These are phyloP conservation scores for Drosophila vallismaia DNA, from an alignment of 2,888 invertebrate genomes.

Conservation along the genomic window DNA sequence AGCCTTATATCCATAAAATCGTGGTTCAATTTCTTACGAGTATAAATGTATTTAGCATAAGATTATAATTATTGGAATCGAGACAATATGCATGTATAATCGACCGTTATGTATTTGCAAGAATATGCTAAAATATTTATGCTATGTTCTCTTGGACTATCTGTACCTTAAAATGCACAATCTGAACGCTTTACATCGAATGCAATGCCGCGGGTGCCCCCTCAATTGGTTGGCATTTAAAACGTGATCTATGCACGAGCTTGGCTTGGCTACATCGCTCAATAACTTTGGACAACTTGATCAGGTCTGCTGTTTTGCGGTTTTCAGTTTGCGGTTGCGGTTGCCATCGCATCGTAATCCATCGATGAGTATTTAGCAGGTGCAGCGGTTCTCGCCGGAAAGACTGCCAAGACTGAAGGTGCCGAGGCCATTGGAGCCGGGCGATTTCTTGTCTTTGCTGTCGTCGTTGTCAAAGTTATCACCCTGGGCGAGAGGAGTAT, in stretches of 20 bases:
- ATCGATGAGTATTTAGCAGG: conserved; percentile 75
- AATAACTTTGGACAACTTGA: conserved; percentile 56
- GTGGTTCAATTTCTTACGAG: conserved; percentile 58
- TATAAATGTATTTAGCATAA: conserved; percentile 61
- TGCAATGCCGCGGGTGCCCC: conserved; percentile 17
- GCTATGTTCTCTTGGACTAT: conserved; percentile 73
- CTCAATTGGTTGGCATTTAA: conserved; percentile 46
- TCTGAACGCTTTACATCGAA: conserved; percentile 65
- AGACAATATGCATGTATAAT: conserved; percentile 57
- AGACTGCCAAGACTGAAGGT: conserved; percentile 83
- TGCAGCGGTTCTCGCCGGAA: conserved; percentile 83
- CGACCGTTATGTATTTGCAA: conserved; percentile 60
- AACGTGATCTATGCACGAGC: conserved; percentile 43
- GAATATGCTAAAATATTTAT: conserved; percentile 75
- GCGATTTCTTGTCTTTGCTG: conserved; percentile 83
- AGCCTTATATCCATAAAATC: conserved; percentile 4
- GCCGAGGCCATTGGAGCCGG: conserved; percentile 83
- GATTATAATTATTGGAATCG: conserved; percentile 63
- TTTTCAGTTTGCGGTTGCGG: conserved; percentile 8
- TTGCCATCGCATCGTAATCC: conserved; percentile 42
- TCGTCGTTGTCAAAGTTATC: conserved; percentile 84
- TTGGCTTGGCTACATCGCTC: conserved; percentile 35
- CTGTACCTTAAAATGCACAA: conserved; percentile 75
- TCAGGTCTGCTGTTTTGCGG: conserved; percentile 45
- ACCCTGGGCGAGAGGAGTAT: conserved; percentile 70